phyloP scores from a whole-genome alignment of 1,140 invertebrate species.

The Nomia melanderi region DNA sequence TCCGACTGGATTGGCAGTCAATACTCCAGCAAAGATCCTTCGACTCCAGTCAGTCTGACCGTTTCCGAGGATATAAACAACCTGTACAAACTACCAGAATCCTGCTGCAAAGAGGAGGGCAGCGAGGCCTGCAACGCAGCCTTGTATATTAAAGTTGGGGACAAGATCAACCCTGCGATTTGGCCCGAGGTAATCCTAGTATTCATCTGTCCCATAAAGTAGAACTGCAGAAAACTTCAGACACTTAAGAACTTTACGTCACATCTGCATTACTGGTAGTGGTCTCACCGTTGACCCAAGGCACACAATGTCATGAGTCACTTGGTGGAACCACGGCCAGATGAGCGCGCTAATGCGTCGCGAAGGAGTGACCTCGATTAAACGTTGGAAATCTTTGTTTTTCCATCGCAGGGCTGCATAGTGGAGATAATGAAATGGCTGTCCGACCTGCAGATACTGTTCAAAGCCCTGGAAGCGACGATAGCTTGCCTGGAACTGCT shows the following conservation, averaged over 20 bases:
- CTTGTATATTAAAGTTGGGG: conserved; percentile 80
- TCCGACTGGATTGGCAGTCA: conserved; percentile 86
- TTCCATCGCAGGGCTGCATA: conserved; percentile 85
- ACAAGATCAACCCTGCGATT: conserved; percentile 79
- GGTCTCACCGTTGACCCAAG: background rate
- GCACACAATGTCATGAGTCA: background rate
- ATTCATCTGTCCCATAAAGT: background rate
- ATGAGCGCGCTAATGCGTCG: conserved; percentile 6
- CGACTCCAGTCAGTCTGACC: conserved; percentile 62
- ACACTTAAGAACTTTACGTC: no score
- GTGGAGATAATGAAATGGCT: conserved; percentile 85
- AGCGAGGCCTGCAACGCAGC: conserved; percentile 78
- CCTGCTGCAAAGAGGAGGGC: conserved; percentile 82
- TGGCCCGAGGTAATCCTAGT: conserved; percentile 80
- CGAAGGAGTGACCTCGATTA: background rate
- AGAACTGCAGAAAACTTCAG: no score
- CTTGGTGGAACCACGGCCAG: conserved; percentile 15
- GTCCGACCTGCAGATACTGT: conserved; percentile 83
- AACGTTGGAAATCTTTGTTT: conserved; percentile 48
- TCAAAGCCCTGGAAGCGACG: conserved; percentile 85
- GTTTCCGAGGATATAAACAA: conserved; percentile 68
- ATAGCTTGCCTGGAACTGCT: conserved; percentile 87
- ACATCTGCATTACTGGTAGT: no score
- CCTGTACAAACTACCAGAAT: conserved; percentile 82
- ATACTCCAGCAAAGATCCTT: conserved; percentile 79